Conservation (phyloP, 2,888 invertebrate genomes). For the Tachina fera region DNA sequence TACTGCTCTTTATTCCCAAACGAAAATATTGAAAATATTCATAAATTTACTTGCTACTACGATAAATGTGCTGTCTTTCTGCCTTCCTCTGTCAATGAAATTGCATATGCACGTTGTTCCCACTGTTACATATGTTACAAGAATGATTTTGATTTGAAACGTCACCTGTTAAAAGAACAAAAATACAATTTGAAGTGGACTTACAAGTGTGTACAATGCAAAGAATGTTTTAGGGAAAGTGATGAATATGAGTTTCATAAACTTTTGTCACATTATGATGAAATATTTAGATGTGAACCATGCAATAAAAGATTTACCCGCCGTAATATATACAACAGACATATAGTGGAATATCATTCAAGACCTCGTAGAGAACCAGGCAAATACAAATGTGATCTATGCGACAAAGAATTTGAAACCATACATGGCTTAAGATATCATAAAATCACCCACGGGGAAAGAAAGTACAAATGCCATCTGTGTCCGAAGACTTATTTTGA, state of each 20-base stretch:
- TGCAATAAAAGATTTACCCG: slow-evolving; percentile 37
- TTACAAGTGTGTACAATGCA: slow-evolving; percentile 58
- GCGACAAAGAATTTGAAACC: slow-evolving; percentile 18
- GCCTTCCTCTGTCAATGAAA: slow-evolving; percentile 40
- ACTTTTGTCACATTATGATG: slow-evolving; percentile 39
- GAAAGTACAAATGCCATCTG: slow-evolving; percentile 44
- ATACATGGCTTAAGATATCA: not conserved
- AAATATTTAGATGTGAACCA: slow-evolving; percentile 48
- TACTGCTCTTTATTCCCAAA: slow-evolving; percentile 42
- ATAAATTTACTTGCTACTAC: slow-evolving; percentile 40
- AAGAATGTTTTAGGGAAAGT: slow-evolving; percentile 51
- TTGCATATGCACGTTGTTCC: slow-evolving; percentile 50
- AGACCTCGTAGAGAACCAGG: not conserved
- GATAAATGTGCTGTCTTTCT: slow-evolving; percentile 48
- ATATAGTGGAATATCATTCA: slow-evolving; percentile 1
- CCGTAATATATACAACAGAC: slow-evolving; percentile 34
- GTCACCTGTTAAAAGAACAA: slow-evolving; percentile 42
- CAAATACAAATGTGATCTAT: slow-evolving; percentile 25
- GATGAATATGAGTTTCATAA: slow-evolving; percentile 60
- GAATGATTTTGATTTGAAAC: slow-evolving; percentile 40
- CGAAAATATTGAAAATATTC: slow-evolving; percentile 48
- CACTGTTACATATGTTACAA: slow-evolving; percentile 44
- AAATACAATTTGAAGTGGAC: slow-evolving; percentile 45
- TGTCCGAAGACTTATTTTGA: slow-evolving; percentile 39
- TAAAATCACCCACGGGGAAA: slow-evolving; percentile 37